Percentiles rank a stretch among this genome's conserved stretches.
Conservation (phyloP, 2,797 vertebrate species). For the Ataeniobius toweri region DNA sequence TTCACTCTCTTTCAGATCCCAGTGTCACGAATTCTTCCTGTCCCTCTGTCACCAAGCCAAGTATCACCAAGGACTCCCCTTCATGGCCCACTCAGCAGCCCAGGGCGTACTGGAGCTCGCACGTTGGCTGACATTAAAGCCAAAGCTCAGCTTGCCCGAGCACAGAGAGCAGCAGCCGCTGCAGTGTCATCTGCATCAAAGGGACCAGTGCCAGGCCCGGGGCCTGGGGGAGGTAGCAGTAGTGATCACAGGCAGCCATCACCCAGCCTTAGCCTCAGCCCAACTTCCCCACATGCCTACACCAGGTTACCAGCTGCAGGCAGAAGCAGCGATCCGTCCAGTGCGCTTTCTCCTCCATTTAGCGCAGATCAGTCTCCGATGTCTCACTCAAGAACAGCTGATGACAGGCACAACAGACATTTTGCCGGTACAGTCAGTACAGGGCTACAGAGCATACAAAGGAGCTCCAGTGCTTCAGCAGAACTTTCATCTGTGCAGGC, state of each 20-base stretch:
- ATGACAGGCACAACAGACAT: constrained; percentile 44
- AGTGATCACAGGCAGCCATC: constrained; percentile 52
- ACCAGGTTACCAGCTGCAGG: constrained; percentile 61
- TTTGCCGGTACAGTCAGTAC: background rate
- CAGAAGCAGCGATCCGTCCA: constrained; percentile 49
- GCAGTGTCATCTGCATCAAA: constrained; percentile 77
- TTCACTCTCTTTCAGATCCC: constrained; percentile 83
- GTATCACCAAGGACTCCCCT: constrained; percentile 87
- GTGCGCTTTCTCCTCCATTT: constrained; percentile 44
- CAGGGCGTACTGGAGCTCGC: constrained; percentile 90
- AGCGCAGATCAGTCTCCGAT: constrained; percentile 44
- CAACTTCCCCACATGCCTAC: constrained; percentile 83
- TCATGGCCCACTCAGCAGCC: constrained; percentile 82
- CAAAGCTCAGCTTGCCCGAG: constrained; percentile 92
- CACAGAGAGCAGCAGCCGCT: constrained; percentile 88
- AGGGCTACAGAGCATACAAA: constrained; percentile 21
- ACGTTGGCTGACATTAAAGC: constrained; percentile 98
- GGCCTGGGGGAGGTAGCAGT: constrained; percentile 81
- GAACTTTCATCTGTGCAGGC: constrained; percentile 42
- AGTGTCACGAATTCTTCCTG: constrained; percentile 86
- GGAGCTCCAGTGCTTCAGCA: constrained; percentile 33
- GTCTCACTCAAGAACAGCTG: constrained; percentile 37
- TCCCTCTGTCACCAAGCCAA: constrained; percentile 84
- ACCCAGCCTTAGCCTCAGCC: constrained; percentile 71
- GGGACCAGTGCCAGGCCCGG: constrained; percentile 81